Evolutionary conservation across 2,113 vertebrate genomes (phyloP).

Genomic region (Pygathrix nemaeus): DNA sequence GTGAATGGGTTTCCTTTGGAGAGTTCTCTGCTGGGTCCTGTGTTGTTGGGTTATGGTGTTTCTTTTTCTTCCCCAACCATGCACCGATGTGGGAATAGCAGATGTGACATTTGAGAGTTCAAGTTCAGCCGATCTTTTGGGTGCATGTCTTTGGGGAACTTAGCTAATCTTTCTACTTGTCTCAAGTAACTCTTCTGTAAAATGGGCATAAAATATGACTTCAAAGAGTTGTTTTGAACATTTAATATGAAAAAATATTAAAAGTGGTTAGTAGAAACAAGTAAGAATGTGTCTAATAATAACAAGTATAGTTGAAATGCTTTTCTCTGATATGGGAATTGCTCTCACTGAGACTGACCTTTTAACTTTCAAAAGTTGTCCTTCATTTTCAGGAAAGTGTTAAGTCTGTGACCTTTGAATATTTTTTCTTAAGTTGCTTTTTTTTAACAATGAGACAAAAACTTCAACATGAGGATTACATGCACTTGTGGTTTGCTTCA

Average conservation of each 20-base stretch:
- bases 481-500: neutral
- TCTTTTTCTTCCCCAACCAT: neutral
- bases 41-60: neutral
- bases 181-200: neutral
- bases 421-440: neutral
- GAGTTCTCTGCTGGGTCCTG: neutral
- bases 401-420: neutral
- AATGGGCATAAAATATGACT: neutral
- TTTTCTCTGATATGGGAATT: neutral
- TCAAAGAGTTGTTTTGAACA: neutral
- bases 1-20: neutral
- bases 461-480: neutral
- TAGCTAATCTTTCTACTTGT: neutral
- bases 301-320: neutral
- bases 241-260: neutral
- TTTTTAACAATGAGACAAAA: neutral
- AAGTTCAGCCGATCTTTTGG: no score
- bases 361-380: neutral
- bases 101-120: neutral
- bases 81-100: neutral
- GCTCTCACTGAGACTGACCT: neutral
- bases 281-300: neutral
- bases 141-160: neutral
- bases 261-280: neutral
- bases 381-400: slow-evolving; percentile 1